Evolutionary conservation across 2,113 vertebrate genomes (phyloP), one percentile per base, ranked within the genome.

Genomic region (Madoqua kirkii): DNA sequence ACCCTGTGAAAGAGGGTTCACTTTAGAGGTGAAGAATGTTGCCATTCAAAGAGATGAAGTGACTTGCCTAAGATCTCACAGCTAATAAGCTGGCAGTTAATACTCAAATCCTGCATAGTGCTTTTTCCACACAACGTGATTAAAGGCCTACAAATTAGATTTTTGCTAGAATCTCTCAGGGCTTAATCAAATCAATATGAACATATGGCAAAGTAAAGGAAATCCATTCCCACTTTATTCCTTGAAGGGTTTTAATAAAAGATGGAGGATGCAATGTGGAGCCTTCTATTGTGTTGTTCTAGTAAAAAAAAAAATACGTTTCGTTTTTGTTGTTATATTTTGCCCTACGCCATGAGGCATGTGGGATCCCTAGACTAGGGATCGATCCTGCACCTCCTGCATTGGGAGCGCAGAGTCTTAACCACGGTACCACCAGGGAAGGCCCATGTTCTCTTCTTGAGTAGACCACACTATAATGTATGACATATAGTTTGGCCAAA

Each of bases 161-260:
- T 88, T 93, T 94, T 91, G 23, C 43, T 91, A 85, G 48, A 85
- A 57, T 92, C 43, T 96, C 48, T 76, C 57, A 54, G 82, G 74
- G 43, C n/a, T 92, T 95, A 88, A 88, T 97, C 54, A 95, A 97
- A 93, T 92, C 83, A 96, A 33, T 93, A 57, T 62, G 89, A 96
- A 79, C 76, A 96, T 57, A 96, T 91, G 89, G 64, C 27, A 67
- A 86, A 94, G 31, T 59, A 96, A 86, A 91, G n/a, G 33, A 91
- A 97, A 91, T 88, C 16, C 33, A 88, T 96, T 96, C 19, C n/a
- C 29, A 85, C 31, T 97, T 96, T 92, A 36, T 94, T 93, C 23
- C 48, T 36, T 93, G 62, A 97, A 89, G 54, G 2, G 14, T 93
- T 79, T 93, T 86, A 48, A 84, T 79, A 96, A 86, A 92, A 91